Evolutionary conservation across 2,797 vertebrate genomes (phyloP), one percentile per base, ranked within the genome.

Genomic region (Florisuga fusca): DNA sequence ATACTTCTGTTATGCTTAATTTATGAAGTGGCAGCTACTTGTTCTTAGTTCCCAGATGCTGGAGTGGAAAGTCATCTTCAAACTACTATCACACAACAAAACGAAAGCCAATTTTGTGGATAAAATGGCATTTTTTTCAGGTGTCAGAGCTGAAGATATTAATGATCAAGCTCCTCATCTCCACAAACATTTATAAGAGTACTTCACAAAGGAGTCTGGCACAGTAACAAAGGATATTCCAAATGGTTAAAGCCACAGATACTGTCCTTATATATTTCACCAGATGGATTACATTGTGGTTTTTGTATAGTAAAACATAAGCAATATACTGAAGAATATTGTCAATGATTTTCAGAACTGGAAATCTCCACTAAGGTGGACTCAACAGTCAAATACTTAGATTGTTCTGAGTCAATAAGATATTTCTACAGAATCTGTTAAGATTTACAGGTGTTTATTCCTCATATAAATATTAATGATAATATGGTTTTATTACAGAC

Each of bases 81-180:
- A 72, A 74, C 53, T 77, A 27, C 45, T 38, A 26, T 9, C 21
- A 38, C 48, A 45, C 10, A 81, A 63, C 15, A 34, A 6, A 46
- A 8, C 76, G 34, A 92, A 80, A 17, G 41, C 0, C 77, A 84
- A 69, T 34, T 34, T 8, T 5, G 50, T 15, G 8, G 2, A 12
- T 10, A 74, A 79, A 91, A 57, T 46, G 31, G 45, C 27, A 13
- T 8, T 80, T 77, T 53, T 73, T 88, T 48, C 31, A 63, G 21
- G 6, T 61, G 20, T 55, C 34, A 36, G n/a, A 73, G 15, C 9
- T 55, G 36, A 76, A 90, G 20, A 10, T 3, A 2, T 33, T 50
- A 55, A 46, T 14, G 46, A 43, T 66, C 0, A 5, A 57, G 15
- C 13, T 61, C 34, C 4, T 0, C 7, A 57, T 6, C 14, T 89